Base-by-base conservation (phyloP, 2,888 invertebrate species). In the Keiferia lycopersicella region DNA sequence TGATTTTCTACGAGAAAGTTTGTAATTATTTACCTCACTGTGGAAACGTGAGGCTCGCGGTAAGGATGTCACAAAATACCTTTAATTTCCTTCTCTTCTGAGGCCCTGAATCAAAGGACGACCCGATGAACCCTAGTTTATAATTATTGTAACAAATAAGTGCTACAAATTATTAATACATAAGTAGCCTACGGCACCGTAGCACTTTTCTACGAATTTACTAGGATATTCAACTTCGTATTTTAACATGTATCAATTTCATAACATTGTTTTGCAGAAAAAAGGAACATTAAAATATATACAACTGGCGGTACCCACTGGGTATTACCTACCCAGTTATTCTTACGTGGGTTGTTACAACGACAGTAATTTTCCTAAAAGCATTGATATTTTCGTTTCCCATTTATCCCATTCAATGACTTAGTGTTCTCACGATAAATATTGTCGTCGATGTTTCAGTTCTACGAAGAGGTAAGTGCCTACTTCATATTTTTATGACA, bases 301-400 rank as follows among this genome's bases (percentile, higher is more conserved):
- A n/a, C n/a, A n/a, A n/a, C n/a, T n/a, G n/a, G n/a, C n/a, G n/a
- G 12, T 14, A 41, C 41, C 41, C 14, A 41, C 3, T 12, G 12
- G 12, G 12, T 14, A n/a, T 14, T 39, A 39, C 2, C 2, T 45
- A 45, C 72, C 64, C 70, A 73, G 71, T 73, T 72, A 73, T 67
- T n/a, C 45, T 4, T 16, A 7, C 73, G 69, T 1, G 73, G 71
- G 67, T 71, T 69, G 67, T 71, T 70, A 81, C 78, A 82, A 82
- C 77, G 77, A 77, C 74, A 77, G 73, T 79, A 77, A 83, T 83
- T 79, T 82, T 78, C 78, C 69, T 73, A 69, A 73, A 72, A 78
- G 79, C 77, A 72, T 75, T 72, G 75, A 70, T 68, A 72, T 73
- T 74, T 78, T 72, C 74, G 74, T 71, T 70, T 74, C 69, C 76